Evolutionary conservation across 2,113 vertebrate species (phyloP), one percentile per base, ranked within the genome.

Genomic region (Chitala chitala): DNA sequence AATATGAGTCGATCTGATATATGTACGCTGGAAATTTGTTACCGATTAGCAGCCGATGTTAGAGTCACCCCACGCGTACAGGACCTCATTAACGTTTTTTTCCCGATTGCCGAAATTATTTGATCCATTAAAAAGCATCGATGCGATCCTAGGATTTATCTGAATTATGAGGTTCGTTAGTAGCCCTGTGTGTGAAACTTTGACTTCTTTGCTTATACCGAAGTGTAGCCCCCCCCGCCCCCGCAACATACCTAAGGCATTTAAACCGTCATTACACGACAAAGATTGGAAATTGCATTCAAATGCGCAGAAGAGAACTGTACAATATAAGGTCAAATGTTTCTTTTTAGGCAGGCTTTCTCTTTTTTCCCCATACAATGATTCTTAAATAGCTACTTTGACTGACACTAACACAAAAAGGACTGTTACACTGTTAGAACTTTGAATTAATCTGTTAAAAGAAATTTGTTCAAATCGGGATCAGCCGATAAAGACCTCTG

Each of bases 371-470:
- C 56, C 72, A 63, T 69, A 69, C 77, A 46, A 38, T 31, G 75
- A 71, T 65, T 63, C 73, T 75, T 79, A 78, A 79, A 78, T 82
- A 78, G 38, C 74, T 76, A 79, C 69, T 72, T 24, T 78, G 74
- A 83, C 56, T 81, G 79, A 79, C 82, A 81, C 72, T 78, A 75
- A 75, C 66, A 80, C 65, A 77, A 72, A 81, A 80, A 69, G 54
- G 38, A 44, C 20, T 54, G 77, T 71, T 68, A 69, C 61, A 72
- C 61, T 50, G 73, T 76, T 73, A 82, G 77, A 78, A 81, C 73
- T 77, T 74, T 55, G 63, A 72, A 71, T 71, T 74, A 79, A 78
- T 75, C 61, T 38, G 55, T 61, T 40, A 44, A 75, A 75, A 69
- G 51, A 74, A 75, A 61, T 70, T 46, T 61, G 40, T 36, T 75